A percentile compares a stretch with the other conserved stretches of the same genome.
These are phyloP conservation scores for Neoitamus cyanurus DNA, from an alignment of 2,888 invertebrate genomes.

Conservation along the genomic window DNA sequence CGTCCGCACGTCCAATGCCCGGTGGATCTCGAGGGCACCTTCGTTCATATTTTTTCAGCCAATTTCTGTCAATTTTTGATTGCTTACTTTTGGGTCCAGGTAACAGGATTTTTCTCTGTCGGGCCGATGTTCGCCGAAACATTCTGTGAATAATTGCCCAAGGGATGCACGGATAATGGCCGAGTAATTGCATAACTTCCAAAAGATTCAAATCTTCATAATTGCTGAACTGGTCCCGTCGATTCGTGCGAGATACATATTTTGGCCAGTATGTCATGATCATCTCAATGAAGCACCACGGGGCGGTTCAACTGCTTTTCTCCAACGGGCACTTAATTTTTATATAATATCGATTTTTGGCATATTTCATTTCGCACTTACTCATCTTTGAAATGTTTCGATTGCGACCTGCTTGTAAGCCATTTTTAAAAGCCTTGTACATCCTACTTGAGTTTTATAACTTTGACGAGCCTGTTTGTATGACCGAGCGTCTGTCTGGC, in stretches of 20 bases:
- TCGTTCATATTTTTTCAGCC: not conserved
- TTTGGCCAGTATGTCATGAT: constrained; percentile 1
- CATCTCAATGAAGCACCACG: not conserved
- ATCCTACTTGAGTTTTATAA: too few species aligned
- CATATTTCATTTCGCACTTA: not conserved
- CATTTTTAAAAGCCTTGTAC: too few species aligned
- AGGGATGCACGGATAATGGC: not conserved
- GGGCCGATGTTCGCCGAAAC: not conserved
- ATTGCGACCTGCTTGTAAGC: too few species aligned
- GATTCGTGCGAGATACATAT: not conserved
- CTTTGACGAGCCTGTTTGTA: too few species aligned
- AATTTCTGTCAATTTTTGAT: not conserved
- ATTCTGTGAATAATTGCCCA: not conserved
- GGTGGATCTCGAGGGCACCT: not conserved
- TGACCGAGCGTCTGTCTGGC: too few species aligned
- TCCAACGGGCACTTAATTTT: not conserved
- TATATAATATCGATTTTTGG: not conserved
- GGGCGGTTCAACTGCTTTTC: not conserved
- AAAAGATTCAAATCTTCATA: not conserved
- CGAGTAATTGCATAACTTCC: not conserved
- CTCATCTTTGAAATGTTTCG: too few species aligned
- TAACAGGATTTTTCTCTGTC: not conserved
- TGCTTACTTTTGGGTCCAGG: not conserved
- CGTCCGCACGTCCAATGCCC: not conserved
- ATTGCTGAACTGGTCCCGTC: not conserved